phyloP scores from a whole-genome alignment of 2,888 invertebrate genomes.

The Watsonalla cultraria region DNA sequence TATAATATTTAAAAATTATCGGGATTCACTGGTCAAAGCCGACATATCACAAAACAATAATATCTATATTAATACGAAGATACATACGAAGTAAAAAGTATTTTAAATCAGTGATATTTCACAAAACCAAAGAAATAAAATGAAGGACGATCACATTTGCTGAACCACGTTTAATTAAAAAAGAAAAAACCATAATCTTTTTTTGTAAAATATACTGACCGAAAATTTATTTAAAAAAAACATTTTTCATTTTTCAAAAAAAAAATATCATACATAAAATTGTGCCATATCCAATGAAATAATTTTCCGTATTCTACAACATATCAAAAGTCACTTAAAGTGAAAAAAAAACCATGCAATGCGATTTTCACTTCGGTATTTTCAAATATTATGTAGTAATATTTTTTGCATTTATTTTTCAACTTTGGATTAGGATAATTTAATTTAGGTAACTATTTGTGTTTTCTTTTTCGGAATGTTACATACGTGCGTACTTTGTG shows the following conservation, averaged over 20 bases:
- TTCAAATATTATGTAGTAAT: conserved; percentile 28
- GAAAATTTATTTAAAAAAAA: too few relatives aligned
- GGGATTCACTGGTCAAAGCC: conserved; percentile 34
- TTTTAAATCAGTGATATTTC: conserved; percentile 73
- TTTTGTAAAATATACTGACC: too few relatives aligned
- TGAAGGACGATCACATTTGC: conserved; percentile 51
- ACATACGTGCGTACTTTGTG: conserved; percentile 67
- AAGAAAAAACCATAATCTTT: too few relatives aligned
- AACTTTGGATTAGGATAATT: conserved; percentile 44
- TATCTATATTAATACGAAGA: conserved; percentile 35
- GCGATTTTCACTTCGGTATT: conserved; percentile 11
- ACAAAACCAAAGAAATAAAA: conserved; percentile 72
- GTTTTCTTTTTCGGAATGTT: conserved; percentile 59
- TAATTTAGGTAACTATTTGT: conserved; percentile 42
- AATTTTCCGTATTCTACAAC: conserved; percentile 21
- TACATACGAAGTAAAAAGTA: conserved; percentile 47
- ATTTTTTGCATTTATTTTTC: conserved; percentile 67
- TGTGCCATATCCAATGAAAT: conserved; percentile 52
- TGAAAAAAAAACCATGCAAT: conserved; percentile 28
- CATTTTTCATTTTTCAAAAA: too few relatives aligned
- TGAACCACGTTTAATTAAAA: conserved; percentile 58
- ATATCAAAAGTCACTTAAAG: conserved; percentile 50
- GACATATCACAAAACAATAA: conserved; percentile 67
- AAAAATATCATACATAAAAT: conserved; percentile 14
- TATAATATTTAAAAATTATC: conserved; percentile 31